Percentiles rank a stretch among this genome's conserved stretches.
These are phyloP conservation scores for Arctia plantaginis DNA, from an alignment of 2,888 invertebrate species.

Conservation along the genomic window DNA sequence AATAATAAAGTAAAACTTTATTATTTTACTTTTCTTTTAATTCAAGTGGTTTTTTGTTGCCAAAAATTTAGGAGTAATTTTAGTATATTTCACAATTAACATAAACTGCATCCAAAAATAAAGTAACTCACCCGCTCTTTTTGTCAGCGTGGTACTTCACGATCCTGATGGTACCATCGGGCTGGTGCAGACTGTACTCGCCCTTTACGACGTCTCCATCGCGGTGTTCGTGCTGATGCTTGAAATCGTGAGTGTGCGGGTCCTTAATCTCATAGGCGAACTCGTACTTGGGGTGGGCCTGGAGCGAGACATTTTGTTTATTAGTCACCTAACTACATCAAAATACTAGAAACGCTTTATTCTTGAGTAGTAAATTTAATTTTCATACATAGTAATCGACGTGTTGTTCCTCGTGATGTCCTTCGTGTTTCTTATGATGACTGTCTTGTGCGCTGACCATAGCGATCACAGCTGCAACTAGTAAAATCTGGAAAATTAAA, in stretches of 20 bases:
- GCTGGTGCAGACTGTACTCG: slow-evolving; percentile 12
- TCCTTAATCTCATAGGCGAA: slow-evolving; percentile 78
- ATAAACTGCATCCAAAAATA: background rate
- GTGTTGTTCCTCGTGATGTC: slow-evolving; percentile 10
- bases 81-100: too few relatives aligned
- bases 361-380: background rate
- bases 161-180: slow-evolving; percentile 3
- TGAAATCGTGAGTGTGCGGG: slow-evolving; percentile 84
- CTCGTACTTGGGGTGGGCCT: slow-evolving; percentile 48
- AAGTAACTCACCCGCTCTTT: background rate
- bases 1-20: too few relatives aligned
- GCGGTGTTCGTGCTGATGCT: slow-evolving; percentile 73
- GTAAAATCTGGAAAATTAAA: slow-evolving; percentile 2
- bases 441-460: slow-evolving; percentile 14
- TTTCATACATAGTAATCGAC: slow-evolving; percentile 30
- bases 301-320: background rate
- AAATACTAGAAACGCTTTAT: background rate
- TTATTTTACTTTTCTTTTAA: too few relatives aligned
- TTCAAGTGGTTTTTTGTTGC: too few relatives aligned
- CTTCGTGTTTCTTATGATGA: slow-evolving; percentile 19
- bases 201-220: slow-evolving; percentile 69
- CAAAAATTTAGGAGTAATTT: too few relatives aligned
- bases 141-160: slow-evolving; percentile 2
- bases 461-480: slow-evolving; percentile 10
- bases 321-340: background rate